Percentiles rank a stretch among this genome's conserved stretches.
phyloP scores from a whole-genome alignment of 2,797 vertebrate species.

The Thaleichthys pacificus region DNA sequence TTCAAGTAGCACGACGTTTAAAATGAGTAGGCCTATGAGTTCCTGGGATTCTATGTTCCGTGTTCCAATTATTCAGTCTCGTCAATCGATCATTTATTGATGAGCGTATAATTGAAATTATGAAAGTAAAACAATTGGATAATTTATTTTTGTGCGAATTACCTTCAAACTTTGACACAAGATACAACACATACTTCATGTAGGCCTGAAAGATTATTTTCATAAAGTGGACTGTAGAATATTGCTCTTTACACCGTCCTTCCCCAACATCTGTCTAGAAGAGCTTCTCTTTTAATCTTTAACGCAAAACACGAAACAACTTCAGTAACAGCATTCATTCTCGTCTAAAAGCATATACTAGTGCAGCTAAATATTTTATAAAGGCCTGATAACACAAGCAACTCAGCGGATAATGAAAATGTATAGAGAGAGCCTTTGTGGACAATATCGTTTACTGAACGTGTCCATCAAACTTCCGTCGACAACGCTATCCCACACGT shows the following conservation, averaged over 20 bases:
- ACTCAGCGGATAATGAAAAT: constrained; percentile 75
- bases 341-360: constrained; percentile 79
- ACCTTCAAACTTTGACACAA: constrained; percentile 15
- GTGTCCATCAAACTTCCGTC: constrained; percentile 60
- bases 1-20: too few species aligned
- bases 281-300: constrained; percentile 75
- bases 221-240: constrained; percentile 12
- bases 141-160: background rate
- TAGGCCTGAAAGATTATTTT: background rate
- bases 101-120: too few species aligned
- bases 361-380: constrained; percentile 77
- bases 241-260: constrained; percentile 45
- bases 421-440: constrained; percentile 49
- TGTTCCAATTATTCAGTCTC: too few species aligned
- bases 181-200: background rate
- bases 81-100: too few species aligned
- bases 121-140: too few species aligned
- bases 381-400: constrained; percentile 68
- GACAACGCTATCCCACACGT: background rate
- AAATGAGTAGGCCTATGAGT: too few species aligned
- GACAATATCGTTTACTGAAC: constrained; percentile 56
- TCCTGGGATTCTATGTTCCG: too few species aligned
- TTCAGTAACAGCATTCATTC: constrained; percentile 72
- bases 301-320: constrained; percentile 77
- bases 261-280: constrained; percentile 59